Evolutionary conservation across 2,113 vertebrate genomes (phyloP), one percentile per base, ranked within the genome.

Genomic region (Eudyptes chrysolophus): DNA sequence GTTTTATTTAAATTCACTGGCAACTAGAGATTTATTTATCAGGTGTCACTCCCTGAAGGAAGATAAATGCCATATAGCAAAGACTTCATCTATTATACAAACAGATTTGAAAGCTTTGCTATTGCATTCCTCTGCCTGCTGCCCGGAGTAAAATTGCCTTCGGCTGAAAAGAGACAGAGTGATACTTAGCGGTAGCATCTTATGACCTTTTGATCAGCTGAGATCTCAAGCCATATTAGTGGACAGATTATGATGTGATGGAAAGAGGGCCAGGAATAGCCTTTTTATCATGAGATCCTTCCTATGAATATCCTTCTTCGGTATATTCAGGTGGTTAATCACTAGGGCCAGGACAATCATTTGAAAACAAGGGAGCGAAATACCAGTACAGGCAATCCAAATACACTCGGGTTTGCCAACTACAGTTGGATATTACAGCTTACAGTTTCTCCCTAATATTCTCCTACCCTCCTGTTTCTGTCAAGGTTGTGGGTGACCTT

Each of bases 191-290:
- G 1, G 65, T 51, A 94, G 49, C 89, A 85, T 94, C 94, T 95
- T 91, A 72, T 79, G 95, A 96, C 95, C 95, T 97, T 96, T 94
- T 94, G 95, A 96, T 96, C 96, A 95, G 90, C 84, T 94, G 90
- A 95, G 61, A 92, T 95, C 96, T 96, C 95, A 89, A 95, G 84
- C 86, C 84, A 95, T 87, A 95, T 97, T 96, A 97, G 94, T 68
- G 76, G 69, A 76, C 80, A 95, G 95, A 95, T 97, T 97, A 95
- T 96, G 96, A 96, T 97, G 92, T 90, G 95, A 95, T 95, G 92
- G 95, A 96, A 97, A 95, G 89, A 95, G 48, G 42, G 26, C 72
- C 89, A 95, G 74, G 52, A 97, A 97, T 97, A 96, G 86, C 84
- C 21, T 89, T 96, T 95, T 95, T 69, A 75, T 95, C 77, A 64